Percentiles rank a stretch among this genome's conserved stretches.
Conservation (phyloP, 2,888 invertebrate genomes). For the Tenthredo mesomela region DNA sequence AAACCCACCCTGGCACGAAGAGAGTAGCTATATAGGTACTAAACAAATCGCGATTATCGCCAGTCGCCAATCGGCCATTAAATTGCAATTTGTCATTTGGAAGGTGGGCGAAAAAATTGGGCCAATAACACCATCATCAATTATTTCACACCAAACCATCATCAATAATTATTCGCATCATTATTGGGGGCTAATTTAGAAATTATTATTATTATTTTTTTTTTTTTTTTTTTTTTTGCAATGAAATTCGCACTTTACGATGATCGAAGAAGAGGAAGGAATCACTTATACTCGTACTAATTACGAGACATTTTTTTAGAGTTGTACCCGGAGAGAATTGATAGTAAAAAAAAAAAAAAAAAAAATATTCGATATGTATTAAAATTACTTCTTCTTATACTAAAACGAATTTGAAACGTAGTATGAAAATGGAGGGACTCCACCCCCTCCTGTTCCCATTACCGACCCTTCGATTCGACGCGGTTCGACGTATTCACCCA, state of each 20-base stretch:
- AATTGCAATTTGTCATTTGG: conserved; percentile 19
- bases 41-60: conserved; percentile 20
- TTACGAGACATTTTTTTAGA: not conserved
- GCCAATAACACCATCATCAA: conserved; percentile 32
- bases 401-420: conserved; percentile 21
- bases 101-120: conserved; percentile 49
- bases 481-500: conserved; percentile 43
- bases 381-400: conserved; percentile 18
- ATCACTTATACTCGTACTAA: no score
- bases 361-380: not conserved
- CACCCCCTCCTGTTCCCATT: not conserved
- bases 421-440: conserved; percentile 6
- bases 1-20: not conserved
- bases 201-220: not conserved
- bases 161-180: no score
- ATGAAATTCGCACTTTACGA: not conserved
- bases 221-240: not conserved
- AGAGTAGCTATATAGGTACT: not conserved
- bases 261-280: not conserved
- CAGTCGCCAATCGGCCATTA: not conserved
- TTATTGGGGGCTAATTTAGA: no score
- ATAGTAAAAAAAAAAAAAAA: no score
- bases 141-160: conserved; percentile 38
- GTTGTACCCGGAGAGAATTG: not conserved
- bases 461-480: conserved; percentile 42